Base-by-base conservation (phyloP, 2,113 vertebrate genomes). In the Apaloderma vittatum region DNA sequence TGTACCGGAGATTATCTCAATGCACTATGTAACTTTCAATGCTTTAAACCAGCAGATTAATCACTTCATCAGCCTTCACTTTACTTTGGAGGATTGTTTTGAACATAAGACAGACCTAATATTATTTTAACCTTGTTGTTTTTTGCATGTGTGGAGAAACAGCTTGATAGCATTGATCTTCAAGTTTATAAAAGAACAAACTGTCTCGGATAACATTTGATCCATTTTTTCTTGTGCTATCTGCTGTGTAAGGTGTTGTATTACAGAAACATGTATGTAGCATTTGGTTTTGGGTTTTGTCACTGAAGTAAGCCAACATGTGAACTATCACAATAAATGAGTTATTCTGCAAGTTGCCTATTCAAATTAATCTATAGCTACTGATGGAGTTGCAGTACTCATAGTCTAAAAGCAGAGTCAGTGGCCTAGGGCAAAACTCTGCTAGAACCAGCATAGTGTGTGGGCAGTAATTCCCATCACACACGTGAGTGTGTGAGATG, bases 61-160 rank as follows among this genome's bases (percentile, higher is more conserved):
- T 90, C 70, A 30, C 55, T 96, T 89, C 40, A 73, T 78, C 86
- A 85, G 66, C 88, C 91, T 95, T 92, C 59, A 65, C 51, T 92
- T 86, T 18, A 30, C 81, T 81, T 74, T 89, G 57, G 34, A 89
- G 70, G 91, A 78, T 89, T 82, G 52, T 91, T 94, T 91, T 85
- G 83, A 86, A 95, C 75, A 91, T 61, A 84, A 88, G 65, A 57
- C 37, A 48, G 75, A 62, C 17, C 11, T 70, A 34, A 24, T 87
- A 72, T 96, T 97, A 63, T 96, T 95, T 95, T 95, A 97, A 92
- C 97, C 91, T 97, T 61, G 57, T 65, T 94, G 75, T 84, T 91
- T 19, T 82, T 86, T 74, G 32, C 58, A 3, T 81, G 36, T 62
- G 79, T 58, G 32, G 29, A 8, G 63, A 67, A 91, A 77, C 24